Conservation (phyloP, 92 coral and sea anemone genomes). For the Bergia sp. region DNA sequence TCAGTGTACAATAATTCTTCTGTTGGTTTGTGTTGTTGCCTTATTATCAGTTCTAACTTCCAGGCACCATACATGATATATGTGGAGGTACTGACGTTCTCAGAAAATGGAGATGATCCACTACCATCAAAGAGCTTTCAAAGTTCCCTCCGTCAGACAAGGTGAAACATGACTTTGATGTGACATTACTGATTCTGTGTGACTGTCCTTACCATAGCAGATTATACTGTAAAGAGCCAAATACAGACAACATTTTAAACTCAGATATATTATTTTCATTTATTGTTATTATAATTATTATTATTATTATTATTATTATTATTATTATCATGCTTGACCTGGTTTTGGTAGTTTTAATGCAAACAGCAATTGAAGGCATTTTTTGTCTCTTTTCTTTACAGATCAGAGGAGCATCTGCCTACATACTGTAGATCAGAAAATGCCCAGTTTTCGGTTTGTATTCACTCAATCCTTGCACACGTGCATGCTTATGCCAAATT, state of each 20-base stretch:
- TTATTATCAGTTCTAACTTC: neutral
- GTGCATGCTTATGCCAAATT: neutral
- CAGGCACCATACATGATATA: conserved; percentile 98
- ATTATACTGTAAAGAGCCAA: no score
- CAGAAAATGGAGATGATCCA: conserved; percentile 83
- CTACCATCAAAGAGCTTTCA: conserved; percentile 89
- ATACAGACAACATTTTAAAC: no score
- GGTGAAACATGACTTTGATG: conserved; percentile 46
- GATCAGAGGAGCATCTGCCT: conserved; percentile 96
- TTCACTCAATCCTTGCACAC: neutral
- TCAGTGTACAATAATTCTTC: neutral
- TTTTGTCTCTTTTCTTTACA: conserved; percentile 1
- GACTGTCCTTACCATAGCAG: neutral
- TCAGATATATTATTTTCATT: no score
- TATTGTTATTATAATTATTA: no score
- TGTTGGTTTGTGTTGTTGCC: no score
- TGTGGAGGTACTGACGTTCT: conserved; percentile 87
- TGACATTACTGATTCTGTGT: neutral
- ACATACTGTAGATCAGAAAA: conserved; percentile 89
- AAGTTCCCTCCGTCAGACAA: conserved; percentile 88
- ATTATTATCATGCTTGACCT: neutral
- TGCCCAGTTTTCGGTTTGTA: conserved; percentile 79
- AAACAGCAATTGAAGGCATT: neutral
- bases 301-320: no score
- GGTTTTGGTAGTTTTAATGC: neutral